Evolutionary conservation across 2,113 vertebrate species (phyloP).

Genomic region (Pseudopipra pipra): DNA sequence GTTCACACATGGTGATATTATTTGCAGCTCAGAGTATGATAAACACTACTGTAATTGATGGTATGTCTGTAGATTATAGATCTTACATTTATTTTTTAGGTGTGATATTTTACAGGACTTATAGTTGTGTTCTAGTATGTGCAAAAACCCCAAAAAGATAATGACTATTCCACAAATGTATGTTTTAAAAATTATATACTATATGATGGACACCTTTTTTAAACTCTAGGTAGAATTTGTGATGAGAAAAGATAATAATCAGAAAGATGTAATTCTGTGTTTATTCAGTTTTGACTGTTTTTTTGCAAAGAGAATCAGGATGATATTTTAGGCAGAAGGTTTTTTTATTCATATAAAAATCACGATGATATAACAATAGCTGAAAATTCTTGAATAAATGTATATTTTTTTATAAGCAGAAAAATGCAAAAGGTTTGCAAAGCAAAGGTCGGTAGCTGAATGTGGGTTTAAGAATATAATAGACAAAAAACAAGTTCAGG

Average conservation of each 20-base stretch:
- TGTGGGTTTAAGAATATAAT: neutral
- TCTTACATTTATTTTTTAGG: neutral
- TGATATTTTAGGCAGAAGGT: neutral
- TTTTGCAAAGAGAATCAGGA: neutral
- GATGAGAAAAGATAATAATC: neutral
- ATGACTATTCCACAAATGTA: neutral
- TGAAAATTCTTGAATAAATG: neutral
- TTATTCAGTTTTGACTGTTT: neutral
- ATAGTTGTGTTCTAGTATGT: neutral
- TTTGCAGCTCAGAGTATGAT: neutral
- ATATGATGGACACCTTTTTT: neutral
- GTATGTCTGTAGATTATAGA: neutral
- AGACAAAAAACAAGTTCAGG: neutral
- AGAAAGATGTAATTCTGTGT: neutral
- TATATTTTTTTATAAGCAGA: neutral
- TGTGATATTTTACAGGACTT: neutral
- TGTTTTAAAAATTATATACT: neutral
- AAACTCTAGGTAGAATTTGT: neutral
- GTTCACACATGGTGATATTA: neutral
- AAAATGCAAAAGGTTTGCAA: neutral
- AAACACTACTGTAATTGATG: neutral
- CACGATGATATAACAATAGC: neutral
- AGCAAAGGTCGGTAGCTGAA: neutral
- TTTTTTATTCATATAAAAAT: neutral
- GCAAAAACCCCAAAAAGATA: neutral